Evolutionary conservation across 2,797 vertebrate species (phyloP), one percentile per base, ranked within the genome.

Genomic region (Erpetoichthys calabaricus): DNA sequence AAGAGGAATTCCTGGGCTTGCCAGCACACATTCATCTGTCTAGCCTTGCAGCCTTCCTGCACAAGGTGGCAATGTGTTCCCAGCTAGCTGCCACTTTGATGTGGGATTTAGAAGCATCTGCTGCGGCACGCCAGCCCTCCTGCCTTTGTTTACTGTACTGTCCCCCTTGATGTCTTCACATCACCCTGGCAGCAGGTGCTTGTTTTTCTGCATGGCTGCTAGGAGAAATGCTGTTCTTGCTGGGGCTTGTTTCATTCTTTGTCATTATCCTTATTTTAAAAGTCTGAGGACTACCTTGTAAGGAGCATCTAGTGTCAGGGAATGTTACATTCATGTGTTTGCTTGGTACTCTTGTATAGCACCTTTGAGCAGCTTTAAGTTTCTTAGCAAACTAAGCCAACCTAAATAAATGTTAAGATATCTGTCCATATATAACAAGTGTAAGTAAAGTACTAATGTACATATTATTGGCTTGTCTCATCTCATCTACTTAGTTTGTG

Each of bases 1-100:
- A 4, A 45, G 45, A 68, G 67, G 70, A 79, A 76, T 80, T 73
- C 67, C 64, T 63, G 71, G 73, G 72, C 78, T 68, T 82, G 79
- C 63, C 7, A 7, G 47, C 47, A 49, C 47, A 6, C 47, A 49
- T 6, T n/a, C 47, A 25, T 25, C 25, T 49, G 7, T n/a, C 80
- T 70, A 75, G 81, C 76, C 68, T 60, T 86, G 74, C 82, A 73
- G 43, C 53, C 68, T 73, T 59, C 62, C 63, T 69, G 62, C 73
- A 0, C 63, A 53, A 76, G 80, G 65, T 78, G 79, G 80, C 76
- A 75, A 71, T 65, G 67, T 70, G 65, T 62, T 64, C 61, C 70
- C 67, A 67, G 64, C 58, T 43, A 25, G 52, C 60, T 8, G 3
- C 57, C 60, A 52, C 51, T 49, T 5, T 42, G 56, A 53, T 63